Evolutionary conservation across 2,888 invertebrate genomes (phyloP).

Genomic region (Leptinotarsa haldemani): DNA sequence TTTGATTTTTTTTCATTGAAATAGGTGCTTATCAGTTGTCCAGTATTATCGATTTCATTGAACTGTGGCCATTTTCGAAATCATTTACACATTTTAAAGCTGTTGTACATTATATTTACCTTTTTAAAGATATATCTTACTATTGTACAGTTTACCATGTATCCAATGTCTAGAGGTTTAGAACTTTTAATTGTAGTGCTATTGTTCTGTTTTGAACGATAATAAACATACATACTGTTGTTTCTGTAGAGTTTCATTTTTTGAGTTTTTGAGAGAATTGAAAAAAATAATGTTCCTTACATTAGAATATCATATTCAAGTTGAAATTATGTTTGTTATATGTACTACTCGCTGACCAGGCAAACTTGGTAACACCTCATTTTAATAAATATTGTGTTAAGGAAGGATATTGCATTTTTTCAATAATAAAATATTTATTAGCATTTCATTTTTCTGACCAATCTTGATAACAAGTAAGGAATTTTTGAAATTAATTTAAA

Average conservation of each 20-base stretch:
- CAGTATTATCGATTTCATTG: conserved; percentile 51
- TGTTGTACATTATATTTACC: conserved; percentile 44
- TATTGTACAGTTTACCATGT: conserved; percentile 47
- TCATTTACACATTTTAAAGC: conserved; percentile 48
- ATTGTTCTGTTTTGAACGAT: conserved; percentile 54
- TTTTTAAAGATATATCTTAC: conserved; percentile 41
- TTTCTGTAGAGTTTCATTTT: conserved; percentile 21
- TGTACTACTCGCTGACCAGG: too few species aligned
- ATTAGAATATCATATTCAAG: too few species aligned
- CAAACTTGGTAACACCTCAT: too few species aligned
- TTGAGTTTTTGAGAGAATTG: too few species aligned
- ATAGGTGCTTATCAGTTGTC: conserved; percentile 39
- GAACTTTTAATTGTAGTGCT: conserved; percentile 52
- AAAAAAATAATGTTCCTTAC: too few species aligned
- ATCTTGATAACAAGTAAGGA: too few species aligned
- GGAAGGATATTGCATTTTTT: too few species aligned
- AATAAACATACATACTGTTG: conserved; percentile 32
- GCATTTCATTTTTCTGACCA: too few species aligned
- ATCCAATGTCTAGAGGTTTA: conserved; percentile 47
- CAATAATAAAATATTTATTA: too few species aligned
- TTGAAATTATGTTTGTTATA: too few species aligned
- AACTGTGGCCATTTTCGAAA: conserved; percentile 36
- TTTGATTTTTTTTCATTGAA: conserved; percentile 40
- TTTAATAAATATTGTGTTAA: too few species aligned
- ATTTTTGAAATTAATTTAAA: too few species aligned